Percentiles rank a stretch among this genome's conserved stretches.
Evolutionary conservation across 2,888 invertebrate species (phyloP).

Genomic region (Conus canariensis): DNA sequence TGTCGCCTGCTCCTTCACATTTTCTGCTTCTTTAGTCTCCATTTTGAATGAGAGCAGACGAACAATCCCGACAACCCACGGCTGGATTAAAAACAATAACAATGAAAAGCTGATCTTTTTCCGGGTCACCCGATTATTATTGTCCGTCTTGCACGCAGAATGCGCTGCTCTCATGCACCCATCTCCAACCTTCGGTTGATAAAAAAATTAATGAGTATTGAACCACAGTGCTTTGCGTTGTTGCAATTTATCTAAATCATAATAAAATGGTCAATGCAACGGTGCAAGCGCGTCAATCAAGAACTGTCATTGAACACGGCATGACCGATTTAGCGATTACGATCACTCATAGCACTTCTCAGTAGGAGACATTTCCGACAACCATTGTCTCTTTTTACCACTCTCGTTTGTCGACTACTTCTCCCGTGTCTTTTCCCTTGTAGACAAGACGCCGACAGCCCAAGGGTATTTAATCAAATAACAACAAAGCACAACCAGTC

Average conservation of each 20-base stretch:
- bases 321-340: too few relatives aligned
- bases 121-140: conserved; percentile 2
- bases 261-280: too few relatives aligned
- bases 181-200: background rate
- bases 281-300: too few relatives aligned
- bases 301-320: too few relatives aligned
- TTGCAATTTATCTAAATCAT: too few relatives aligned
- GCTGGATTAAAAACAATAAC: conserved; percentile 15
- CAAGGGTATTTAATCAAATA: background rate
- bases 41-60: conserved; percentile 39
- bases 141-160: background rate
- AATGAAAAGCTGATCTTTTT: background rate
- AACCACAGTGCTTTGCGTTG: background rate
- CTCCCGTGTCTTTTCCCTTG: too few relatives aligned
- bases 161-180: background rate
- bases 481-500: background rate
- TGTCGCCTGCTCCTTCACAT: background rate
- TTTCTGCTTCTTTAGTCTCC: conserved; percentile 11
- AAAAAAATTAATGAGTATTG: background rate
- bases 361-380: too few relatives aligned
- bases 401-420: background rate
- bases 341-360: too few relatives aligned
- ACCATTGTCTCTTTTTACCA: background rate
- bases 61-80: conserved; percentile 32
- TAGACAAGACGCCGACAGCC: background rate